Evolutionary conservation across 2,888 invertebrate genomes (phyloP).

Genomic region (Amiota minor): DNA sequence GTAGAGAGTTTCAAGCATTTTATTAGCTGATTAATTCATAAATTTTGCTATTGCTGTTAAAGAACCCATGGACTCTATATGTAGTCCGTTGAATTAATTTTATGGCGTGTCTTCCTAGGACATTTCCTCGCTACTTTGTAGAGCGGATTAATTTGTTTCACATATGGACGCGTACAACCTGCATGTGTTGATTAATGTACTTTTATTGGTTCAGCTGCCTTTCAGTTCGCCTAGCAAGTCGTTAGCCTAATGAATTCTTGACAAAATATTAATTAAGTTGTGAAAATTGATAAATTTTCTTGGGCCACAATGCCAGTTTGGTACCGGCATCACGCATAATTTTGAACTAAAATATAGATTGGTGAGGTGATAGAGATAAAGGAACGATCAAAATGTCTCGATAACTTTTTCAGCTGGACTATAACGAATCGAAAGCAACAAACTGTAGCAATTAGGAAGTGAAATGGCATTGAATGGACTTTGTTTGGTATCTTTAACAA

Average conservation of each 20-base stretch:
- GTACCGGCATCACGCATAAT: not conserved
- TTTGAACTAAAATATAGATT: no score
- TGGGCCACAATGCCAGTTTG: not conserved
- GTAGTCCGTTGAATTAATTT: constrained; percentile 30
- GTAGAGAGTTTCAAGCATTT: constrained; percentile 26
- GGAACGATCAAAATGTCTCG: not conserved
- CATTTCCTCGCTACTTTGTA: constrained; percentile 47
- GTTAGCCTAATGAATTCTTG: constrained; percentile 19
- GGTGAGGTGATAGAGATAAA: no score
- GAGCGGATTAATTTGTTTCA: constrained; percentile 57
- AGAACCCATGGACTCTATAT: not conserved
- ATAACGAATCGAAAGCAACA: constrained; percentile 17
- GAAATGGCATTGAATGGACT: not conserved
- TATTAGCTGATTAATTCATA: constrained; percentile 63
- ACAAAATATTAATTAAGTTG: constrained; percentile 61
- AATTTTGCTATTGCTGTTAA: constrained; percentile 31
- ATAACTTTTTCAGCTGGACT: not conserved
- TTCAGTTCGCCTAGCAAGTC: constrained; percentile 23
- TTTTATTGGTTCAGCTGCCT: constrained; percentile 46
- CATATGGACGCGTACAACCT: constrained; percentile 17
- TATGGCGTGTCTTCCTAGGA: constrained; percentile 39
- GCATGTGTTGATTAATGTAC: constrained; percentile 54
- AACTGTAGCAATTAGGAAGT: not conserved
- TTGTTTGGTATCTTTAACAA: no score
- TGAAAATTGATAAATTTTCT: constrained; percentile 41